Conservation (phyloP, 2,888 invertebrate genomes). For the Polylopha cassiicola region DNA sequence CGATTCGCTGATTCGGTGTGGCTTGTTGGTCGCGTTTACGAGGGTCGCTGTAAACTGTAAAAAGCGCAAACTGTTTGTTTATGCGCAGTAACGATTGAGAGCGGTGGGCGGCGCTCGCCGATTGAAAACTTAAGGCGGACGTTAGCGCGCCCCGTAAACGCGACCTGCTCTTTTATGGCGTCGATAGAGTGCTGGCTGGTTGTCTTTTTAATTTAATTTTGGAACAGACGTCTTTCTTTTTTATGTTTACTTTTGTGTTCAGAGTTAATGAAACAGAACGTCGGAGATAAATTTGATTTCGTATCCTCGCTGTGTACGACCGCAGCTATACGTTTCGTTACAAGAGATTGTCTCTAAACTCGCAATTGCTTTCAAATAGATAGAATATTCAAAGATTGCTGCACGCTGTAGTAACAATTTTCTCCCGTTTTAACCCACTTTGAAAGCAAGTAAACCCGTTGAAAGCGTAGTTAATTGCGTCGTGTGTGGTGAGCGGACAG, state of each 20-base stretch:
- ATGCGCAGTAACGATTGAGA: constrained; percentile 52
- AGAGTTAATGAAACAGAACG: constrained; percentile 20
- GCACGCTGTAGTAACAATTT: too few species aligned
- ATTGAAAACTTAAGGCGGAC: constrained; percentile 36
- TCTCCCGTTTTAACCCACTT: too few species aligned
- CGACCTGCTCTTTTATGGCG: constrained; percentile 56
- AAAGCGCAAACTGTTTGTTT: constrained; percentile 73
- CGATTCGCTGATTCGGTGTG: constrained; percentile 66
- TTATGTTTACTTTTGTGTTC: constrained; percentile 22
- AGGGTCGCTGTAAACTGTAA: constrained; percentile 70
- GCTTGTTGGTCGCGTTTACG: constrained; percentile 68
- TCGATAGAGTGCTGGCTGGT: constrained; percentile 23
- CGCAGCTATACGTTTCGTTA: too few species aligned
- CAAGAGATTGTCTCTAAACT: too few species aligned
- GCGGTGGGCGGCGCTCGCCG: constrained; percentile 40
- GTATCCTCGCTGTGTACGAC: too few species aligned
- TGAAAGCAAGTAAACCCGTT: too few species aligned
- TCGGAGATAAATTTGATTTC: constrained; percentile 17
- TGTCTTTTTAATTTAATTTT: constrained; percentile 26
- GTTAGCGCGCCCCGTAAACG: constrained; percentile 45
- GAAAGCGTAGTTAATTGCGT: constrained; percentile 16
- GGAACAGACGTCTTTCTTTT: constrained; percentile 22
- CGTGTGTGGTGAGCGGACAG: constrained; percentile 12
- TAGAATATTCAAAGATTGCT: too few species aligned
- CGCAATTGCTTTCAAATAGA: constrained; percentile 6